A percentile compares a stretch with the other conserved stretches of the same genome.
phyloP scores from a whole-genome alignment of 1,140 invertebrate species.

The Hirudo medicinalis region DNA sequence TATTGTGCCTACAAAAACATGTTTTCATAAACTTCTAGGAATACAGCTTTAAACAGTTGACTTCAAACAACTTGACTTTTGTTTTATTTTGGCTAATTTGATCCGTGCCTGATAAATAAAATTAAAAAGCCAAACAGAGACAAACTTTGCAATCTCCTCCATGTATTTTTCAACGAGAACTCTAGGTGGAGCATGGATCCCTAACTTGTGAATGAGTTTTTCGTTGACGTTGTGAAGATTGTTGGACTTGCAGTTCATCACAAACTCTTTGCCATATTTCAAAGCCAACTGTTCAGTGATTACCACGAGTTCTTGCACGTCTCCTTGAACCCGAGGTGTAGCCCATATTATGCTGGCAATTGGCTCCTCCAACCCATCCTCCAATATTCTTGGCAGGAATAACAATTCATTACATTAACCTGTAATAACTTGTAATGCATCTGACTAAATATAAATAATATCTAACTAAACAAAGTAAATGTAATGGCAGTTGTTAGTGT shows the following conservation, averaged over 20 bases:
- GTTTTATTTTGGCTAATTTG: no score
- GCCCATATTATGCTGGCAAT: conserved; percentile 94
- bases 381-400: conserved; percentile 54
- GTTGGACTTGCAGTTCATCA: conserved; percentile 38
- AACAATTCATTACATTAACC: no score
- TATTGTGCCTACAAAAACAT: no score
- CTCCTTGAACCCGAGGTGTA: conserved; percentile 57
- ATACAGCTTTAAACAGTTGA: no score
- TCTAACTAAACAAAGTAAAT: no score
- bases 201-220: conserved; percentile 88
- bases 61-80: background rate
- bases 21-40: no score
- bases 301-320: conserved; percentile 62
- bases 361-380: conserved; percentile 85
- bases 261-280: conserved; percentile 91
- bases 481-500: no score
- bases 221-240: conserved; percentile 64
- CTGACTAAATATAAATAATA: no score
- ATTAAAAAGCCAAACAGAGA: background rate
- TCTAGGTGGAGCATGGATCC: conserved; percentile 88
- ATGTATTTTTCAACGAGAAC: conserved; percentile 74
- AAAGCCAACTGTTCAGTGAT: conserved; percentile 74
- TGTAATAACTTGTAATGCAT: no score
- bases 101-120: background rate
- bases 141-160: conserved; percentile 79